Conservation (phyloP, 1,140 invertebrate genomes). For the Drosophila albomicans region DNA sequence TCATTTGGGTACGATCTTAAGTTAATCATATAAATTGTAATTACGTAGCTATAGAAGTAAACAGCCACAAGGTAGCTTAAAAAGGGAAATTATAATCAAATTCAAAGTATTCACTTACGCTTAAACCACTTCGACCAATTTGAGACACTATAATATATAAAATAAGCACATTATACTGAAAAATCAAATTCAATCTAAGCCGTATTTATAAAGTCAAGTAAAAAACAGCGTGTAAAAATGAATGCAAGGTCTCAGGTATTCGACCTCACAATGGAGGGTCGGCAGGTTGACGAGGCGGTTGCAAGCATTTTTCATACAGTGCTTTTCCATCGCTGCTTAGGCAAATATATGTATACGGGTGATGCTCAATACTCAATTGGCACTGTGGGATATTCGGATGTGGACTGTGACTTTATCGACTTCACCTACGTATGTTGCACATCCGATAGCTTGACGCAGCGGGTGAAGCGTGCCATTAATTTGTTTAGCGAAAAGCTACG, state of each 20-base stretch:
- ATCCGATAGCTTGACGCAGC: slow-evolving; percentile 90
- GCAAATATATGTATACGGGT: slow-evolving; percentile 97
- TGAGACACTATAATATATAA: not conserved
- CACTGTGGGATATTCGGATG: slow-evolving; percentile 97
- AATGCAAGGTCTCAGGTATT: slow-evolving; percentile 95
- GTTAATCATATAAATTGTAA: no score
- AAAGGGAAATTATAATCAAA: no score
- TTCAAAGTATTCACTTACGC: no score
- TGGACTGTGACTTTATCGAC: slow-evolving; percentile 98
- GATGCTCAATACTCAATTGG: slow-evolving; percentile 98
- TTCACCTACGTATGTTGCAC: slow-evolving; percentile 98
- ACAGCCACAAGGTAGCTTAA: no score
- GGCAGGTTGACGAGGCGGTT: slow-evolving; percentile 97
- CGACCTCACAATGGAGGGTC: slow-evolving; percentile 95
- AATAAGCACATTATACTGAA: not conserved
- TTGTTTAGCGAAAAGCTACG: slow-evolving; percentile 94
- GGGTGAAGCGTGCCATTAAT: slow-evolving; percentile 92
- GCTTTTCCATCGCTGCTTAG: slow-evolving; percentile 96
- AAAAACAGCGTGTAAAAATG: slow-evolving; percentile 86
- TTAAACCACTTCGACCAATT: no score
- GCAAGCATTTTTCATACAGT: slow-evolving; percentile 97
- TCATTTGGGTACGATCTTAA: no score
- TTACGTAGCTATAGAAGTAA: no score
- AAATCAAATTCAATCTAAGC: not conserved
- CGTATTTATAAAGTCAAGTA: not conserved